phyloP scores from a whole-genome alignment of 2,888 invertebrate genomes.

The Epirrhoe alternata region DNA sequence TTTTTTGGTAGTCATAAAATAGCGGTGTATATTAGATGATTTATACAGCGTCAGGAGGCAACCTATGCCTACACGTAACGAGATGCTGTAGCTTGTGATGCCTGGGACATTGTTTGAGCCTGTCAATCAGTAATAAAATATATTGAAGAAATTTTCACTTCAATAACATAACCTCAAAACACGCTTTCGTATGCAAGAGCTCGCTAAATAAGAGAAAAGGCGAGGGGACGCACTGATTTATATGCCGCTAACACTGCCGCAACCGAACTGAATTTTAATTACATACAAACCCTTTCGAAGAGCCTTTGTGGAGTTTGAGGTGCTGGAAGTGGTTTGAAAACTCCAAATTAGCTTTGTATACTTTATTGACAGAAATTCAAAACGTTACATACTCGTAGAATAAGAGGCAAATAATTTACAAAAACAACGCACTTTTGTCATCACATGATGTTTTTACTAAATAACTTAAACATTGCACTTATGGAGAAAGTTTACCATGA shows the following conservation, averaged over 20 bases:
- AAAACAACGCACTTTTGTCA: too few species aligned
- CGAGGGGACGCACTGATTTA: slow-evolving; percentile 58
- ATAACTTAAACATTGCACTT: slow-evolving; percentile 68
- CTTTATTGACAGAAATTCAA: not conserved
- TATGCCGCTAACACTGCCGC: slow-evolving; percentile 65
- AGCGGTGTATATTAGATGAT: too few species aligned
- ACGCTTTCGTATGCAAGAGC: slow-evolving; percentile 23
- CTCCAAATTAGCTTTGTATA: not conserved
- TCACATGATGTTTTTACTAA: slow-evolving; percentile 71
- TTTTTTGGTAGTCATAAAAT: too few species aligned
- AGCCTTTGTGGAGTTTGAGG: slow-evolving; percentile 41
- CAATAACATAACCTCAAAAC: not conserved
- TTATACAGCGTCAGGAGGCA: too few species aligned
- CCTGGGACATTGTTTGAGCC: too few species aligned
- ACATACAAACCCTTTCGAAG: slow-evolving; percentile 59
- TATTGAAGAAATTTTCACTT: too few species aligned
- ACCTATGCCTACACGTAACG: too few species aligned
- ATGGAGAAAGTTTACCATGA: slow-evolving; percentile 55
- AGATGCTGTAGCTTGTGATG: too few species aligned
- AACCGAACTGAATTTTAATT: slow-evolving; percentile 70
- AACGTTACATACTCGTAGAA: too few species aligned
- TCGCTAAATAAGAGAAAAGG: slow-evolving; percentile 35
- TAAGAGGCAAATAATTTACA: too few species aligned
- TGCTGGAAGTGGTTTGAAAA: slow-evolving; percentile 41
- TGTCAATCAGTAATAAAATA: too few species aligned